Evolutionary conservation across 2,797 vertebrate species (phyloP).

Genomic region (Eleutherodactylus coqui): DNA sequence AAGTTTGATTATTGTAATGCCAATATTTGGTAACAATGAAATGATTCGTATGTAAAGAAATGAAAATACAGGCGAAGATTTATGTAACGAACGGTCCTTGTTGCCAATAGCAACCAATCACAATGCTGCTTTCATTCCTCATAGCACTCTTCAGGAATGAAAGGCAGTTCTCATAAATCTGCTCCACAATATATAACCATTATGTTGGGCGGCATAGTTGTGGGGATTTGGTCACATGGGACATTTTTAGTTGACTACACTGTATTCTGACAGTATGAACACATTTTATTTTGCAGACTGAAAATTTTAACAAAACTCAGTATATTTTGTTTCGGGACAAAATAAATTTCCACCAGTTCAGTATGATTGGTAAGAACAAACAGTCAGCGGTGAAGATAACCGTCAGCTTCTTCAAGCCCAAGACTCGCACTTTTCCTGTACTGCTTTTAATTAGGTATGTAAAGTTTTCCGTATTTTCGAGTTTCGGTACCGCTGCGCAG

Average conservation of each 20-base stretch:
- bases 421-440: slow-evolving; percentile 75
- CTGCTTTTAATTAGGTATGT: slow-evolving; percentile 82
- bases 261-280: not conserved
- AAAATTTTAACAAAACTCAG: not conserved
- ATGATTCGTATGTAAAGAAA: too few species aligned
- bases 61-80: too few species aligned
- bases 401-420: slow-evolving; percentile 70
- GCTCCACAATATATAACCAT: not conserved
- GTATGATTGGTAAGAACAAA: slow-evolving; percentile 71
- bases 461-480: not conserved
- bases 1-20: too few species aligned
- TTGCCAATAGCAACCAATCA: too few species aligned
- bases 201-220: not conserved
- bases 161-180: too few species aligned
- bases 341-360: slow-evolving; percentile 80
- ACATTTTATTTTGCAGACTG: slow-evolving; percentile 64
- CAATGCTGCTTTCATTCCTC: too few species aligned
- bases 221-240: not conserved
- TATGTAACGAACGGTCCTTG: too few species aligned
- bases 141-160: too few species aligned
- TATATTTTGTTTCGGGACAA: slow-evolving; percentile 69
- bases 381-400: slow-evolving; percentile 75
- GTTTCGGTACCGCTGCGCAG: not conserved
- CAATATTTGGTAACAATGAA: too few species aligned
- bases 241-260: not conserved